These are phyloP conservation scores for Chouioia cunea DNA, from an alignment of 2,888 invertebrate genomes.

Conservation along the genomic window DNA sequence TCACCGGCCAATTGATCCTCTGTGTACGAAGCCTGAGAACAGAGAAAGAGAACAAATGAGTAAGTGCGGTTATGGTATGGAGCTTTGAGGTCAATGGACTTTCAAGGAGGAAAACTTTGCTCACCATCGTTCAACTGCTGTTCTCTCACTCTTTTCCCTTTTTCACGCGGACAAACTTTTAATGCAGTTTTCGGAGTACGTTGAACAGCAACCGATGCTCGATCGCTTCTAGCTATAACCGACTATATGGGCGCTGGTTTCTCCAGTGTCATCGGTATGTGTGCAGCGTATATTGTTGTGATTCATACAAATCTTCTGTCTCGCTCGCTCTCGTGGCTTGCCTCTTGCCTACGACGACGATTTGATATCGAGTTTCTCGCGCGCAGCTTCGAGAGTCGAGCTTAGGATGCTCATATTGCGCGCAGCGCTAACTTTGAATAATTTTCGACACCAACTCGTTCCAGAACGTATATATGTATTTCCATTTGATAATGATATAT, in stretches of 20 bases:
- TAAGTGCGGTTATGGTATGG: background rate
- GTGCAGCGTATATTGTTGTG: conserved; percentile 26
- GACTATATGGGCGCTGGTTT: conserved; percentile 21
- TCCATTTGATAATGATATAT: too few species aligned
- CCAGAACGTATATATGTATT: too few species aligned
- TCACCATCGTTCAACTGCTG: too few species aligned
- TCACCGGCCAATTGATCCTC: conserved; percentile 94
- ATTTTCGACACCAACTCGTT: background rate
- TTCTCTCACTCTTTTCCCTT: too few species aligned
- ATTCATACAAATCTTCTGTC: background rate
- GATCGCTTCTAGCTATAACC: too few species aligned
- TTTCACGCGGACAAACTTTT: too few species aligned
- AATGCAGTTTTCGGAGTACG: too few species aligned
- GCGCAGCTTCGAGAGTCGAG: conserved; percentile 7
- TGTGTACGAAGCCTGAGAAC: conserved; percentile 84
- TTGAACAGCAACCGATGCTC: too few species aligned
- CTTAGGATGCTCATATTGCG: background rate
- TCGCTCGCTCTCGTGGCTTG: too few species aligned
- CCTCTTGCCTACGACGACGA: too few species aligned
- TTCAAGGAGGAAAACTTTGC: background rate
- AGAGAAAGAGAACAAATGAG: conserved; percentile 13
- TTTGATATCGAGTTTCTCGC: background rate
- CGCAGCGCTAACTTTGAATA: conserved; percentile 1
- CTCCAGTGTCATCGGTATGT: conserved; percentile 2
- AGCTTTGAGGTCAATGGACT: conserved; percentile 13